Evolutionary conservation across 2,113 vertebrate genomes (phyloP).

Genomic region (Thamnophis sirtalis): DNA sequence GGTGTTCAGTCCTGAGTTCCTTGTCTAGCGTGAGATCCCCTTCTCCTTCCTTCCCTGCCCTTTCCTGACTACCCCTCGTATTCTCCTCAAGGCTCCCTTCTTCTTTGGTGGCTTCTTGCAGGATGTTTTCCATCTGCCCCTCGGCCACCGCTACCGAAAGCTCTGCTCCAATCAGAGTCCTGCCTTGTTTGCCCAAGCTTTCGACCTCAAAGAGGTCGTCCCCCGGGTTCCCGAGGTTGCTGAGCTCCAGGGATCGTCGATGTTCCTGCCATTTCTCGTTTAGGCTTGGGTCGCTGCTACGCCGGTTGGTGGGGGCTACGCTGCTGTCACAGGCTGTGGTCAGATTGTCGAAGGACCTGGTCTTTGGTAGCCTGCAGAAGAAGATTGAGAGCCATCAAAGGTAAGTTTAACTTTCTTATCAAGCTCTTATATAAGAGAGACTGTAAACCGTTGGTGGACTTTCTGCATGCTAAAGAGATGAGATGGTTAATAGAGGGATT

Average conservation of each 20-base stretch:
- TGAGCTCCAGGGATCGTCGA: constrained; percentile 88
- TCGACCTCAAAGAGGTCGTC: constrained; percentile 69
- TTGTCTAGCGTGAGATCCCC: constrained; percentile 45
- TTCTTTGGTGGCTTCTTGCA: constrained; percentile 90
- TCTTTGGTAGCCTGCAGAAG: constrained; percentile 85
- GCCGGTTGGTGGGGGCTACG: constrained; percentile 78
- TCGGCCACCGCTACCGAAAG: constrained; percentile 86
- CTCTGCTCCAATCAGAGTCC: constrained; percentile 69
- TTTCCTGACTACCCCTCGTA: constrained; percentile 20
- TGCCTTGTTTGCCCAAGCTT: constrained; percentile 52
- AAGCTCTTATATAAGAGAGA: not conserved
- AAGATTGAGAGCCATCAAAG: not conserved
- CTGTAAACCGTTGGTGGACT: not conserved
- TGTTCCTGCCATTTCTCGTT: constrained; percentile 98
- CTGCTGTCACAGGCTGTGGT: constrained; percentile 85
- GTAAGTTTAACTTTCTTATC: not conserved
- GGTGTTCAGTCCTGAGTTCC: constrained; percentile 35
- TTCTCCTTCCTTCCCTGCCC: constrained; percentile 34
- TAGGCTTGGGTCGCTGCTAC: constrained; percentile 94
- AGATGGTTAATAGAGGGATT: not conserved
- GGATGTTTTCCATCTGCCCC: constrained; percentile 94
- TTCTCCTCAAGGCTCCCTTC: constrained; percentile 73
- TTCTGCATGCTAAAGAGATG: not conserved
- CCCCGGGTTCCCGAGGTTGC: constrained; percentile 73
- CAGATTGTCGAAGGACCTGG: constrained; percentile 94